These are phyloP conservation scores for Mixornis gularis DNA, from an alignment of 2,113 vertebrate genomes.

Conservation along the genomic window DNA sequence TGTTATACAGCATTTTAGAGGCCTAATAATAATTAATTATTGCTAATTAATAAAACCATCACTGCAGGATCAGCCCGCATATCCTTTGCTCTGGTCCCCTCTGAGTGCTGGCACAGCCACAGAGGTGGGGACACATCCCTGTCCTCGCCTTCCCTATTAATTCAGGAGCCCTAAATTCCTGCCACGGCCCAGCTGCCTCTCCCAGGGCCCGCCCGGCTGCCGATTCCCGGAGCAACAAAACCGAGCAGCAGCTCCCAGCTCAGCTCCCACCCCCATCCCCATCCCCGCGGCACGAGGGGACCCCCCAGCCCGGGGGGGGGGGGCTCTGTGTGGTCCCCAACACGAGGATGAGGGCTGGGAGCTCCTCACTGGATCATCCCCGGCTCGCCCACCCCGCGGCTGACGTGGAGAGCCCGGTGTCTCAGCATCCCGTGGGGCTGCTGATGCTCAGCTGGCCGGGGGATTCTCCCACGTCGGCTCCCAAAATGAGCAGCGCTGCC, in stretches of 20 bases:
- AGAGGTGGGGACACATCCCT: not conserved
- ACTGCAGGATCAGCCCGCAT: accelerated
- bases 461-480: not conserved
- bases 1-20: accelerated
- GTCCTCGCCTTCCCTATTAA: not conserved
- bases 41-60: not conserved
- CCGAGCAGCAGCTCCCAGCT: not conserved
- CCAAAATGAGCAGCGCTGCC: not conserved
- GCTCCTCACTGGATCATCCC: not conserved
- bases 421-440: not conserved
- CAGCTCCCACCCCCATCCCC: accelerated
- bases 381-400: accelerated
- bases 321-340: accelerated
- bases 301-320: accelerated
- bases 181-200: not conserved
- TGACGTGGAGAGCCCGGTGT: accelerated
- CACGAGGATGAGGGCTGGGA: not conserved
- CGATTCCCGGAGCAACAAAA: too few relatives aligned
- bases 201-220: not conserved
- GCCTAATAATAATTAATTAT: accelerated
- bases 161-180: constrained; percentile 49
- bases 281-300: accelerated
- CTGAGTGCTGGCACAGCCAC: accelerated
- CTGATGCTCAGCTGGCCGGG: not conserved
- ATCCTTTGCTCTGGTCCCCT: not conserved